phyloP scores from a whole-genome alignment of 2,888 invertebrate genomes.

The Thysanoteuthis rhombus region DNA sequence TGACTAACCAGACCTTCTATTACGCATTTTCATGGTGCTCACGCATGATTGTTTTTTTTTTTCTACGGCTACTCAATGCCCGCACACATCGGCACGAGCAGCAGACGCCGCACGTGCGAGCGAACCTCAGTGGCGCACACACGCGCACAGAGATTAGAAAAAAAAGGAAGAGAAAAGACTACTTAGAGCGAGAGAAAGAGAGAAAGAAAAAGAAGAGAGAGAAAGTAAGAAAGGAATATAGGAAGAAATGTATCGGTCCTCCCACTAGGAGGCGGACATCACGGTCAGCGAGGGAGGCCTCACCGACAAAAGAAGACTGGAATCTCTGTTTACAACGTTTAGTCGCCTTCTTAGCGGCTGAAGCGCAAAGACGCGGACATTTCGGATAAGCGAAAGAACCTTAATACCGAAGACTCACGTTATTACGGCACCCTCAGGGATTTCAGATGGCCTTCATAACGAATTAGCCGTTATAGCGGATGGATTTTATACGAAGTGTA shows the following conservation, averaged over 20 bases:
- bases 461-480: too few species aligned
- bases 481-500: too few species aligned
- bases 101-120: background rate
- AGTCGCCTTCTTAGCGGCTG: background rate
- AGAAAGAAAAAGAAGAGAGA: background rate
- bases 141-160: background rate
- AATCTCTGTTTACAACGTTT: background rate
- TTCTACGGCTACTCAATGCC: background rate
- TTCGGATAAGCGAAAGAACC: background rate
- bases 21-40: background rate
- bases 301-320: background rate
- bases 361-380: background rate
- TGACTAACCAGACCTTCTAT: too few species aligned
- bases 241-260: background rate
- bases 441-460: too few species aligned
- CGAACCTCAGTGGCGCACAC: background rate
- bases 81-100: background rate
- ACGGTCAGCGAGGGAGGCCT: background rate
- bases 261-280: background rate
- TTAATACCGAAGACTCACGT: too few species aligned
- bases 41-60: background rate
- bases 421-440: too few species aligned
- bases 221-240: background rate
- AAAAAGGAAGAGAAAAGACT: background rate
- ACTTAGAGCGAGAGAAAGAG: too few species aligned